A percentile compares a stretch with the other conserved stretches of the same genome.
phyloP scores from a whole-genome alignment of 1,140 invertebrate genomes.

The Lerema accius region DNA sequence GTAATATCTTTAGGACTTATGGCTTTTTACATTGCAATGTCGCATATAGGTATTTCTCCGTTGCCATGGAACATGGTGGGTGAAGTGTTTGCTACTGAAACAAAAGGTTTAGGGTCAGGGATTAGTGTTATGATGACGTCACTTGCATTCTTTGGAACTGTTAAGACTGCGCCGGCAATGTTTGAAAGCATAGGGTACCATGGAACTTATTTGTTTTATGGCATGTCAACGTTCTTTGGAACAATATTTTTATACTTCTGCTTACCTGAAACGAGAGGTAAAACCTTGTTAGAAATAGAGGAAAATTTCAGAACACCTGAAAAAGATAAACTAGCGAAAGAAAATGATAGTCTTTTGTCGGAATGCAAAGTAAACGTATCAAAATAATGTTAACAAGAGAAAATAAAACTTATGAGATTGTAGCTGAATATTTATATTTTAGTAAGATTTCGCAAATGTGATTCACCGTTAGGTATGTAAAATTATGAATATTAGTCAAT shows the following conservation, averaged over 20 bases:
- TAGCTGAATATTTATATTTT: too few relatives aligned
- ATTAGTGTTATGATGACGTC: slow-evolving; percentile 85
- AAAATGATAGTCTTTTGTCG: slow-evolving; percentile 28
- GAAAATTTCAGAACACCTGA: slow-evolving; percentile 65
- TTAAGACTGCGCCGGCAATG: slow-evolving; percentile 84
- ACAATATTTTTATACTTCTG: slow-evolving; percentile 84
- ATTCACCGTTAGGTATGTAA: too few relatives aligned
- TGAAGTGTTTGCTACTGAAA: slow-evolving; percentile 82
- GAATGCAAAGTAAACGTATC: slow-evolving; percentile 26
- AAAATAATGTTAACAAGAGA: too few relatives aligned
- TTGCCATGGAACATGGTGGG: slow-evolving; percentile 85
- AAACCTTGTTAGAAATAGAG: slow-evolving; percentile 86
- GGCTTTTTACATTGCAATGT: slow-evolving; percentile 71
- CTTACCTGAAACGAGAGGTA: slow-evolving; percentile 88
- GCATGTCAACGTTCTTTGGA: slow-evolving; percentile 83
- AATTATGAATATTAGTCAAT: too few relatives aligned
- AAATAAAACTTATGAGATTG: neutral
- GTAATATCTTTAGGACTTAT: slow-evolving; percentile 67
- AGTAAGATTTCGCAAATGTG: too few relatives aligned
- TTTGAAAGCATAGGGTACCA: slow-evolving; percentile 81
- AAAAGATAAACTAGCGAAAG: slow-evolving; percentile 43
- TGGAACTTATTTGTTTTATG: slow-evolving; percentile 86
- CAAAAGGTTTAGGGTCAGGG: slow-evolving; percentile 80
- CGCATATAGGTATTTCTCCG: slow-evolving; percentile 76
- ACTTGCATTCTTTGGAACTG: slow-evolving; percentile 84